These are phyloP conservation scores for Crossocerus cetratus DNA, from an alignment of 2,888 invertebrate species.

Conservation along the genomic window DNA sequence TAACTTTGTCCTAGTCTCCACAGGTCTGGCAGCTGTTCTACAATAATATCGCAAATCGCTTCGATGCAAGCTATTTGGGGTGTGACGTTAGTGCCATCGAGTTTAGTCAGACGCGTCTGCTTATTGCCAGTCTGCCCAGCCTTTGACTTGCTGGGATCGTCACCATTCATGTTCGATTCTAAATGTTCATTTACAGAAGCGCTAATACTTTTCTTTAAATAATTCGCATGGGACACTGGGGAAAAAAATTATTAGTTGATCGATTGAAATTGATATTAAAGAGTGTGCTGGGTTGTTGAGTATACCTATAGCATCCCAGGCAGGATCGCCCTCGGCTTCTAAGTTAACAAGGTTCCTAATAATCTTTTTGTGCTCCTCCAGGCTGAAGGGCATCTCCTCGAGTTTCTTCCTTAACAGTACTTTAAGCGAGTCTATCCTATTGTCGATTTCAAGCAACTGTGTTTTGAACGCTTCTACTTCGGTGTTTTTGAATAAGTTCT, in stretches of 20 bases:
- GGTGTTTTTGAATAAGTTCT: constrained; percentile 95
- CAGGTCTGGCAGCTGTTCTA: constrained; percentile 90
- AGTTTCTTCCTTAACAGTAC: constrained; percentile 89
- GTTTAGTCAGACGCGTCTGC: constrained; percentile 63
- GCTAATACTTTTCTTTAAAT: constrained; percentile 71
- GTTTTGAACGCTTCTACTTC: constrained; percentile 92
- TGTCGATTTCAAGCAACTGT: constrained; percentile 94
- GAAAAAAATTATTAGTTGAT: constrained; percentile 18
- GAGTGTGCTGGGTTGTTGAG: neutral
- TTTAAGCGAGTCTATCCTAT: constrained; percentile 89
- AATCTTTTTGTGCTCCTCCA: constrained; percentile 96
- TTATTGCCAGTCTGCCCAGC: constrained; percentile 55
- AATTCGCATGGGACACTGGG: constrained; percentile 71
- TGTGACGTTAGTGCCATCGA: constrained; percentile 78
- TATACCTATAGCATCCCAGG: constrained; percentile 93
- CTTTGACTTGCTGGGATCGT: constrained; percentile 61
- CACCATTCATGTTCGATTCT: constrained; percentile 61
- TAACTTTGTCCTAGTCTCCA: constrained; percentile 98
- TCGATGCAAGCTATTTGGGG: constrained; percentile 88
- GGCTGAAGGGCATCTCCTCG: constrained; percentile 92
- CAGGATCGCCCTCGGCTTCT: constrained; percentile 91
- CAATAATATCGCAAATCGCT: constrained; percentile 86
- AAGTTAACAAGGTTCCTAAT: constrained; percentile 90
- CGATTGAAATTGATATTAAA: neutral
- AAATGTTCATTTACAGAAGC: constrained; percentile 68